phyloP scores from a whole-genome alignment of 2,888 invertebrate species.

The Pristionchus maxplancki region DNA sequence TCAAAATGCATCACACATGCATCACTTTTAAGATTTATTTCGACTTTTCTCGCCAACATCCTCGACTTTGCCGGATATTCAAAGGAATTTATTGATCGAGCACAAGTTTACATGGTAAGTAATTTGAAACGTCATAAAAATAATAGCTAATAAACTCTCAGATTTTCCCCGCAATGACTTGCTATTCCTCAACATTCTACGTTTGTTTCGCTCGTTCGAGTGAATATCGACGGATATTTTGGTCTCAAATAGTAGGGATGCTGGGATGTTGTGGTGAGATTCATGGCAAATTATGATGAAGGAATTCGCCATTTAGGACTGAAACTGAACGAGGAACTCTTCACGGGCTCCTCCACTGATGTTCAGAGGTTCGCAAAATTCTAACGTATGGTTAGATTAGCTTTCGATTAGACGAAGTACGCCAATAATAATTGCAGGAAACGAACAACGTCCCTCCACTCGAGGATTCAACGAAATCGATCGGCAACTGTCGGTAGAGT shows the following conservation, averaged over 20 bases:
- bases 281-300: too few species aligned
- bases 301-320: too few species aligned
- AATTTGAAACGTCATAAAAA: neutral
- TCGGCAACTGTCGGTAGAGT: too few species aligned
- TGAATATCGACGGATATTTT: conserved; percentile 27
- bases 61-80: neutral
- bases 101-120: conserved; percentile 13
- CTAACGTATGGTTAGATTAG: too few species aligned
- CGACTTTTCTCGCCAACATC: neutral
- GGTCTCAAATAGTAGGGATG: neutral
- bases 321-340: too few species aligned
- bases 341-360: too few species aligned
- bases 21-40: neutral
- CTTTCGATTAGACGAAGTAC: too few species aligned
- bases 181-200: conserved; percentile 31
- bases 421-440: too few species aligned
- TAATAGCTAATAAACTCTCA: neutral
- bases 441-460: too few species aligned
- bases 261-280: neutral
- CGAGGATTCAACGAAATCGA: too few species aligned
- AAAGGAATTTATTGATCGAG: conserved; percentile 24
- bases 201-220: neutral
- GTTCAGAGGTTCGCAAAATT: too few species aligned
- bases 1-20: too few species aligned
- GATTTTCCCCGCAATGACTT: conserved; percentile 16